A percentile compares a stretch with the other conserved stretches of the same genome.
Conservation (phyloP, 2,113 vertebrate species). For the Colaptes auratus region DNA sequence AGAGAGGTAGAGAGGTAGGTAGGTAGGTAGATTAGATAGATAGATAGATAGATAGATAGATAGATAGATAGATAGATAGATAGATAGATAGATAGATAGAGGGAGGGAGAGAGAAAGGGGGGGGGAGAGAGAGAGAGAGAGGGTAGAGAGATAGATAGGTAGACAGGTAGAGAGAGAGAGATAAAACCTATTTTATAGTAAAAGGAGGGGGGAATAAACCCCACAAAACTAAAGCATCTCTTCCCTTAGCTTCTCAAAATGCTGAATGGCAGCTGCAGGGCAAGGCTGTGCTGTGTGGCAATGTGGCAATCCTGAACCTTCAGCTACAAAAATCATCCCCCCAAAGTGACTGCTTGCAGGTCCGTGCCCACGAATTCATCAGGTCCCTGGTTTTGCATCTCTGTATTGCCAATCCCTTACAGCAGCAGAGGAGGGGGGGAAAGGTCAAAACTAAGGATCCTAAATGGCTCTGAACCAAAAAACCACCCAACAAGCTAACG, state of each 20-base stretch:
- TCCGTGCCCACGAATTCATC: fast-evolving
- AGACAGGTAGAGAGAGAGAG: too few relatives aligned
- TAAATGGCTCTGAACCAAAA: background rate
- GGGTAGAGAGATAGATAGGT: too few relatives aligned
- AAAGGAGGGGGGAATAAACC: background rate
- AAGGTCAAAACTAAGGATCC: fast-evolving
- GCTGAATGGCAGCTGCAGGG: fast-evolving
- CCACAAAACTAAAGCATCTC: fast-evolving
- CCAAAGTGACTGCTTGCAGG: fast-evolving
- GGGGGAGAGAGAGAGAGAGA: too few relatives aligned
- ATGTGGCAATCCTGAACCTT: fast-evolving
- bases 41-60: too few relatives aligned
- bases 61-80: too few relatives aligned
- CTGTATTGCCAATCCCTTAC: fast-evolving
- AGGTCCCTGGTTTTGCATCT: fast-evolving
- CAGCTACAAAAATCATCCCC: fast-evolving
- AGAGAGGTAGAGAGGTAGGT: too few relatives aligned
- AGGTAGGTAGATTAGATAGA: too few relatives aligned
- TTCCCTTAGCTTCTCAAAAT: background rate
- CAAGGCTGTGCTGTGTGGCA: fast-evolving
- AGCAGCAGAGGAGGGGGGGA: too few relatives aligned
- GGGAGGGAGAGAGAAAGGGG: background rate
- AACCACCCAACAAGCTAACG: fast-evolving
- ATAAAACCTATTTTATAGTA: background rate
- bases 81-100: too few relatives aligned